phyloP scores from a whole-genome alignment of 2,888 invertebrate species.

The Diploptera punctata region DNA sequence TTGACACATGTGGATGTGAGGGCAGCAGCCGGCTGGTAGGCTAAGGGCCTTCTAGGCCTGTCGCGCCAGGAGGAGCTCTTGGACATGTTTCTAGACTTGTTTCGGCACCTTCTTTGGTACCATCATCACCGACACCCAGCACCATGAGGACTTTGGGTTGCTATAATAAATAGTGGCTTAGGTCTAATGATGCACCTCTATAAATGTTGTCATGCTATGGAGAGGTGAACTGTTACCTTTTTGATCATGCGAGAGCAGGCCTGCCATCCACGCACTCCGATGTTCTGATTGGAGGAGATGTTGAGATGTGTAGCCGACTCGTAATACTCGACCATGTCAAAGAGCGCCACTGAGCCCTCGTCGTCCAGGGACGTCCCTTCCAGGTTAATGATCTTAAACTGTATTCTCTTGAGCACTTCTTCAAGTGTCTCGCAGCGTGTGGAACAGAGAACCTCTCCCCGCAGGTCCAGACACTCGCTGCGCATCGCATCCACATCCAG shows the following conservation, averaged over 20 bases:
- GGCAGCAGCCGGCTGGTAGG: too few species aligned
- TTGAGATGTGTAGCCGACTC: slow-evolving; percentile 80
- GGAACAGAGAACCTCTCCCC: slow-evolving; percentile 67
- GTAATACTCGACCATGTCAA: slow-evolving; percentile 93
- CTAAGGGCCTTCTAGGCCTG: too few species aligned
- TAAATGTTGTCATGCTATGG: too few species aligned
- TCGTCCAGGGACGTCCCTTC: slow-evolving; percentile 74
- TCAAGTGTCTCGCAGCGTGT: slow-evolving; percentile 83
- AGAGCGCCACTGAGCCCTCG: slow-evolving; percentile 74
- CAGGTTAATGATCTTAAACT: slow-evolving; percentile 73
- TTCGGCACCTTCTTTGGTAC: too few species aligned
- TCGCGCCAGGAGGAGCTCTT: too few species aligned
- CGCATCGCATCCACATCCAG: slow-evolving; percentile 57
- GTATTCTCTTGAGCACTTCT: slow-evolving; percentile 79
- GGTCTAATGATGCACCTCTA: too few species aligned
- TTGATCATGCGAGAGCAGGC: slow-evolving; percentile 80
- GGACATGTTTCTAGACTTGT: too few species aligned
- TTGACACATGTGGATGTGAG: too few species aligned
- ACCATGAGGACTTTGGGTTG: too few species aligned
- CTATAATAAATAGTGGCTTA: too few species aligned
- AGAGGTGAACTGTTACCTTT: slow-evolving; percentile 61
- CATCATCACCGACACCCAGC: too few species aligned
- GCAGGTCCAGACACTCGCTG: slow-evolving; percentile 65
- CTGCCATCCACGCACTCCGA: slow-evolving; percentile 83
- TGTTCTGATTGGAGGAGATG: slow-evolving; percentile 76